Percentiles rank a stretch among this genome's conserved stretches.
phyloP scores from a whole-genome alignment of 2,113 vertebrate species.

The Parotia lawesii region DNA sequence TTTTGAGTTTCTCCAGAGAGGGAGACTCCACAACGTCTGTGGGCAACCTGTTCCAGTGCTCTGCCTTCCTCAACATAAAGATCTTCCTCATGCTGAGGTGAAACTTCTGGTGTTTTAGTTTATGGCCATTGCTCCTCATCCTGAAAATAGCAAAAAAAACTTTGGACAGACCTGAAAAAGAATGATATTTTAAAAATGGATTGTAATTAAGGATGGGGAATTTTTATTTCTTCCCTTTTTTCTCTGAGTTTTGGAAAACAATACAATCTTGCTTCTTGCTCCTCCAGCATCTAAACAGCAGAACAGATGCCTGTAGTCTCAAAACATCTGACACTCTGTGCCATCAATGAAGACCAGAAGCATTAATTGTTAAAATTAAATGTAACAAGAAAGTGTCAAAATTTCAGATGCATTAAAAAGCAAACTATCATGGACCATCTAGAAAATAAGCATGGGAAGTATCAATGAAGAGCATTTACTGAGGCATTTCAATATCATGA shows the following conservation, averaged over 20 bases:
- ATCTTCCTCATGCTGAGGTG: neutral
- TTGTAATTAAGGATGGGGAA: neutral
- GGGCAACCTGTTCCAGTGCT: neutral
- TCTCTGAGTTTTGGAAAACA: neutral
- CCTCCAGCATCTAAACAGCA: neutral
- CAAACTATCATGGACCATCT: neutral
- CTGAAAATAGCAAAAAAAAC: neutral
- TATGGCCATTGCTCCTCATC: neutral
- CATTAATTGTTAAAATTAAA: neutral
- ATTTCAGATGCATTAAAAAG: neutral
- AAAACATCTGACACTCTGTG: neutral
- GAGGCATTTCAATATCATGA: neutral
- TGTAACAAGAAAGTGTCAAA: neutral
- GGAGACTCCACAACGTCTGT: neutral
- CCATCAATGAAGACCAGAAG: neutral
- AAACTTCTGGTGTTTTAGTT: neutral
- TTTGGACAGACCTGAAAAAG: neutral
- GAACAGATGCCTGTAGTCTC: neutral
- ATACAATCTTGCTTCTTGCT: neutral
- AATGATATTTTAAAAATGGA: accelerated
- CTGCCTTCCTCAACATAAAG: neutral
- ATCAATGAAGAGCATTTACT: neutral
- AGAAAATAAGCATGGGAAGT: neutral
- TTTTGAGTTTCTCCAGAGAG: neutral
- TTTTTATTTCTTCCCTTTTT: neutral